Evolutionary conservation across 2,113 vertebrate genomes (phyloP), one percentile per base, ranked within the genome.

Genomic region (Chloroceryle aenea): DNA sequence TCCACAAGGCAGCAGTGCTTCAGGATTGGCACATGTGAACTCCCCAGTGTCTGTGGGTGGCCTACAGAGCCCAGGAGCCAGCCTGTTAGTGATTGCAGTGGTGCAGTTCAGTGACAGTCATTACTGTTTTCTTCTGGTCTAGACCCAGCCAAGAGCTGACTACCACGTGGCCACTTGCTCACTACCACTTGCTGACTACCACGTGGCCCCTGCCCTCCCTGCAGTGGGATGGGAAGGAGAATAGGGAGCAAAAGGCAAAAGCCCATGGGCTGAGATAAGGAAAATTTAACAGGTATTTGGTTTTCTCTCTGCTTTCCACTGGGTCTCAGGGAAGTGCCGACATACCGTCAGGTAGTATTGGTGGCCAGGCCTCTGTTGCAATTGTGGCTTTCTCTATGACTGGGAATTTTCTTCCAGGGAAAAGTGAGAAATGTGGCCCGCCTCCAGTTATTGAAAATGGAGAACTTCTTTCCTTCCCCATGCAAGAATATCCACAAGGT

Each of bases 381-480:
- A 14, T 30, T 10, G 5, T 8, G 19, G 13, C 4, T 75, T 73
- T 21, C 36, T 59, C 27, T 90, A 40, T 77, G n/a, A 89, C 0
- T 40, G 62, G 14, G 27, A 73, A 62, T 69, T 83, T 89, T 64
- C 80, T 92, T 90, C 42, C 89, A 97, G 96, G 92, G 25, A 29
- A 9, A 55, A 12, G 10, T 61, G 7, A 36, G 20, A 90, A 14
- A 61, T 97, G 96, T 62, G 95, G 95, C 27, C 40, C 7, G 0
- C 87, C 96, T 48, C 85, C 96, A 34, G 10, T 7, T 63, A 95
- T 97, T 87, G 85, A 95, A 81, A 85, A 38, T 10, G 96, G 96
- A 87, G 93, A 94, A 0, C 22, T 95, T 42, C 52, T 93, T 63
- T 61, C 48, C 13, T 95, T 85, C 14, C 2, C 25, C 3, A 0